Base-by-base conservation (phyloP, 2,797 vertebrate genomes). In the Clarias pachynema region DNA sequence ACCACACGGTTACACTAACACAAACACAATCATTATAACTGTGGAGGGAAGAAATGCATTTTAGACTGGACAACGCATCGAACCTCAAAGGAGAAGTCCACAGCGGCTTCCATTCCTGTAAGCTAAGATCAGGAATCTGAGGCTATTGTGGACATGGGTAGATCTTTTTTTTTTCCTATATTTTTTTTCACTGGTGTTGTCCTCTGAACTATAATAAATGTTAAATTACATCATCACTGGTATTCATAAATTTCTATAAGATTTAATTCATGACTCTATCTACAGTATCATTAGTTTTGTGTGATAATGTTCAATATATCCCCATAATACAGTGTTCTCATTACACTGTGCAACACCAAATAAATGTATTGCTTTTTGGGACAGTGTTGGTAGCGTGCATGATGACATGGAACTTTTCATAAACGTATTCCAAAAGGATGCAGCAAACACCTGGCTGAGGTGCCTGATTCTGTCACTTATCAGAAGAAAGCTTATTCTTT, bases 391-490 rank as follows among this genome's bases (percentile, higher is more conserved):
- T 44, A 44, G 37, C 14, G 37, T 72, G 69, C 29, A 72, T 24
- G 37, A 44, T 6, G 68, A 24, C 10, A 14, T 44, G 40, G 69
- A 72, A n/a, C 18, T 12, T 14, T 72, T 9, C 24, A n/a, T 44
- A 73, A 26, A 14, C 22, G 49, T 20, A 5, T 49, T 7, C 31
- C 20, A 8, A 68, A 68, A 68, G 7, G 0, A 66, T 34, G 16
- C 26, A 40, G 34, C 14, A 12, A 70, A 49, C 14, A 15, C 24
- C 70, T 73, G 70, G 22, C n/a, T 44, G 44, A 73, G 70, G 70
- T 73, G 69, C 22, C 69, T n/a, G 37, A 44, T 72, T 37, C 37
- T 24, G 69, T 72, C 37, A 72, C 34, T 72, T 72, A 70, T 70
- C 14, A 69, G 29, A 70, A 5, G 24, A 24, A 73, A 49, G 12